A percentile compares a stretch with the other conserved stretches of the same genome.
phyloP scores from a whole-genome alignment of 1,140 invertebrate genomes.

The Trichonephila clavata region DNA sequence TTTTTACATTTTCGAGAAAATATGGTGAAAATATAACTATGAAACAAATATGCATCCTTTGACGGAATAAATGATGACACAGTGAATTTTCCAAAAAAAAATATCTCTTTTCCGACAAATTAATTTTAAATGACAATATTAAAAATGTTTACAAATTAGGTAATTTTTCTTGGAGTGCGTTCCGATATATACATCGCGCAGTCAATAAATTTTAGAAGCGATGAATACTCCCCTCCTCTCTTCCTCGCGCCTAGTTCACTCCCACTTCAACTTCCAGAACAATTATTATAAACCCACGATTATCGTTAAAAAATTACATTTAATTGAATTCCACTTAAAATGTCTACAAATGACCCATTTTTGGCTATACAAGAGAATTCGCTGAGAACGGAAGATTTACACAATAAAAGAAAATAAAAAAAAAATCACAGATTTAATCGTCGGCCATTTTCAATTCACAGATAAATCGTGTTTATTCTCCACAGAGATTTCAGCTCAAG shows the following conservation, averaged over 20 bases:
- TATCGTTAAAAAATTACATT: background rate
- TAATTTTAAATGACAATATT: too few relatives aligned
- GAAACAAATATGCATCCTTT: too few relatives aligned
- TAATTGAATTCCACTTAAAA: conserved; percentile 1
- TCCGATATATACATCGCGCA: too few relatives aligned
- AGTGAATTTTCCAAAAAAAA: too few relatives aligned
- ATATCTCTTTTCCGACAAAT: too few relatives aligned
- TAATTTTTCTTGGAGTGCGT: too few relatives aligned
- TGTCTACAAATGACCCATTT: conserved; percentile 13
- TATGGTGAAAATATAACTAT: too few relatives aligned
- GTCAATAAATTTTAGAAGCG: too few relatives aligned
- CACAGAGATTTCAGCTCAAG: conserved; percentile 68
- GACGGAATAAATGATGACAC: too few relatives aligned
- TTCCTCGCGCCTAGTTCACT: background rate
- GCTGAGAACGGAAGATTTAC: conserved; percentile 21
- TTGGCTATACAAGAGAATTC: background rate
- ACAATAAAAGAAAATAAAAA: conserved; percentile 27
- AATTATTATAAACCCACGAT: background rate
- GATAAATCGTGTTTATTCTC: conserved; percentile 69
- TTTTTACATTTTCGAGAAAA: too few relatives aligned
- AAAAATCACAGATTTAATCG: conserved; percentile 37
- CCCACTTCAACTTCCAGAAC: background rate
- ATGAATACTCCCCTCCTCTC: too few relatives aligned
- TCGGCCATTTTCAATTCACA: conserved; percentile 65
- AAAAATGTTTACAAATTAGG: too few relatives aligned